phyloP scores from a whole-genome alignment of 2,888 invertebrate species.

The Caradrina clavipalpis region DNA sequence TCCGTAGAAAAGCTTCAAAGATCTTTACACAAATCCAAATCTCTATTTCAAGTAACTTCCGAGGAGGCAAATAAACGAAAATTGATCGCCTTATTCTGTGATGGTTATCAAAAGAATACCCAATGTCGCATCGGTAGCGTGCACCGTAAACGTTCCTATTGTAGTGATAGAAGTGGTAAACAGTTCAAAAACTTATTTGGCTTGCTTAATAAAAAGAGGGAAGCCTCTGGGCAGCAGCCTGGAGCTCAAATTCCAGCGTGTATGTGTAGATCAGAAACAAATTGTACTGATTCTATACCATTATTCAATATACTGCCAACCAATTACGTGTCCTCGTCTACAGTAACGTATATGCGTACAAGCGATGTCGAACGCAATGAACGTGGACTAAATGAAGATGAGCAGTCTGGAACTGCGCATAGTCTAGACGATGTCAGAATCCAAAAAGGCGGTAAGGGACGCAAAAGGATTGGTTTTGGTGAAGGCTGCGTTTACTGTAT shows the following conservation, averaged over 20 bases:
- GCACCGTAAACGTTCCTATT: background rate
- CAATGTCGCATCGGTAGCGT: conserved; percentile 20
- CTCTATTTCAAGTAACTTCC: conserved; percentile 70
- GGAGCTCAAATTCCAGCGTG: background rate
- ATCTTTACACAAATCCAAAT: conserved; percentile 71
- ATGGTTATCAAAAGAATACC: conserved; percentile 54
- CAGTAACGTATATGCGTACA: background rate
- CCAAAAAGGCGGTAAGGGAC: conserved; percentile 30
- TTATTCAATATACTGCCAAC: background rate
- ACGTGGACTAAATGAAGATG: background rate
- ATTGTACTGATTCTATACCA: conserved; percentile 1
- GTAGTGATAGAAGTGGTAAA: conserved; percentile 3
- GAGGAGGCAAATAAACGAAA: conserved; percentile 64
- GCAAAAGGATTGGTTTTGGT: conserved; percentile 69
- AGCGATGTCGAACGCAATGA: background rate
- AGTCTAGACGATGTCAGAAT: conserved; percentile 1
- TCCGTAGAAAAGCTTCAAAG: conserved; percentile 64
- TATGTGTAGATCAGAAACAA: conserved; percentile 11
- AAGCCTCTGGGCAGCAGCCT: too few relatives aligned
- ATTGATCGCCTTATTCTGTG: conserved; percentile 73
- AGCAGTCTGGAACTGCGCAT: background rate
- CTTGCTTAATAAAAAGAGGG: conserved; percentile 7
- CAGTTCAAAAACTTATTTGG: conserved; percentile 22
- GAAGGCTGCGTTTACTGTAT: conserved; percentile 77
- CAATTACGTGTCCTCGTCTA: conserved; percentile 20